Conservation (phyloP, 2,888 invertebrate genomes). For the Diarsia brunnea region DNA sequence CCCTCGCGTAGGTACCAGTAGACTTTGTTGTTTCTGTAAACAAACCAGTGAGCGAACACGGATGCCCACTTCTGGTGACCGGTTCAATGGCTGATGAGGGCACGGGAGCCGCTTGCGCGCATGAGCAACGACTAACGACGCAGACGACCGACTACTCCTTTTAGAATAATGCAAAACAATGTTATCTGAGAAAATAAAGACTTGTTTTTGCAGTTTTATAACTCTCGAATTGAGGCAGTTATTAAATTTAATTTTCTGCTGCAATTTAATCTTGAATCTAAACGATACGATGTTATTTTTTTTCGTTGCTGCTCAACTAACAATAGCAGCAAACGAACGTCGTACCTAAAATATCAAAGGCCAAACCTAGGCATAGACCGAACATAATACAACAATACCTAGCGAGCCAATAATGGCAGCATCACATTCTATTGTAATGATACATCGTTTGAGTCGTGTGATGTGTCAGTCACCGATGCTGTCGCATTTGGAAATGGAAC, state of each 20-base stretch:
- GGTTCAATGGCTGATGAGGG: constrained; percentile 81
- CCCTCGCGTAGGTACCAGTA: constrained; percentile 83
- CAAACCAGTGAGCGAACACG: constrained; percentile 81
- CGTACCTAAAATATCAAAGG: constrained; percentile 76
- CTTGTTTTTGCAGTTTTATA: constrained; percentile 71
- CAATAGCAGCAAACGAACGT: constrained; percentile 83
- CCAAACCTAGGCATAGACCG: constrained; percentile 79
- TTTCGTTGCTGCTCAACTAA: constrained; percentile 68
- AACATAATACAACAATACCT: constrained; percentile 78
- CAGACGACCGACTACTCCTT: constrained; percentile 66
- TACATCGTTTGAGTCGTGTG: constrained; percentile 72
- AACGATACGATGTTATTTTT: constrained; percentile 73
- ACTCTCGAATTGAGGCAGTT: constrained; percentile 69
- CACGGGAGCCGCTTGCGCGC: constrained; percentile 76
- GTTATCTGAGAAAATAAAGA: constrained; percentile 69
- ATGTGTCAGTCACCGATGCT: constrained; percentile 81
- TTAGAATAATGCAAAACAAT: constrained; percentile 71
- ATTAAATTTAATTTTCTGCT: constrained; percentile 72
- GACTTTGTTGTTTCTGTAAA: constrained; percentile 85
- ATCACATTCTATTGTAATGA: constrained; percentile 80
- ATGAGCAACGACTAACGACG: constrained; percentile 67
- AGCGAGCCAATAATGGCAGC: constrained; percentile 76
- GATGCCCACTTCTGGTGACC: constrained; percentile 83
- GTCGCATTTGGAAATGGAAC: constrained; percentile 82
- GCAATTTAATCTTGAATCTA: constrained; percentile 75